A percentile compares a stretch with the other conserved stretches of the same genome.
Conservation (phyloP, 2,113 vertebrate genomes). For the Ammodytes dubius region DNA sequence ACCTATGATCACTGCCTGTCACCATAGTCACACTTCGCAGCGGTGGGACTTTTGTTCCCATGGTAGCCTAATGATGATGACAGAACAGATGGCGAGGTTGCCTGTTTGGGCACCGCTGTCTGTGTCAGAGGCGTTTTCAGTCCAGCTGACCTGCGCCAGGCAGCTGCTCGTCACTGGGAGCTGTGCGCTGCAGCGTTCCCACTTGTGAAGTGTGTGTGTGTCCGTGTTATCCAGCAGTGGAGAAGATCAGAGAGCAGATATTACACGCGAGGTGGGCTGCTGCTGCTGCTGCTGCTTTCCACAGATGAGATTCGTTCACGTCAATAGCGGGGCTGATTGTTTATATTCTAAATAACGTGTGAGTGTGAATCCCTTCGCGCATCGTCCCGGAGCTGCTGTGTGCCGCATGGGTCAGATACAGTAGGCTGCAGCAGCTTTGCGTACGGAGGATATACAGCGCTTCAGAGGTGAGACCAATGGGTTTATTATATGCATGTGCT, state of each 20-base stretch:
- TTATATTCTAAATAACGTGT: slow-evolving; percentile 6
- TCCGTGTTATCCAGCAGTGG: slow-evolving; percentile 8
- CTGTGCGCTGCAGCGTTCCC: slow-evolving; percentile 61
- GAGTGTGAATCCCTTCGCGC: neutral
- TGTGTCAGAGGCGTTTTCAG: slow-evolving; percentile 65
- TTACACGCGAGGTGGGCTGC: neutral
- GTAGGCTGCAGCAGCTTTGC: slow-evolving; percentile 57
- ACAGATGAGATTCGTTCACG: neutral
- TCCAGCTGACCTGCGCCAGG: slow-evolving; percentile 86
- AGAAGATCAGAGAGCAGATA: slow-evolving; percentile 10
- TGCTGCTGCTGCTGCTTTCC: neutral
- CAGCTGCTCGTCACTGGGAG: slow-evolving; percentile 83
- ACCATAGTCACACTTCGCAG: slow-evolving; percentile 23
- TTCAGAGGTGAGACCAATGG: slow-evolving; percentile 68
- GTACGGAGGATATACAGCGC: slow-evolving; percentile 44
- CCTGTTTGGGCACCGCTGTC: slow-evolving; percentile 59
- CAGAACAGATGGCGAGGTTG: slow-evolving; percentile 82
- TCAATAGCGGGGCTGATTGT: slow-evolving; percentile 1
- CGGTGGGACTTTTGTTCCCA: slow-evolving; percentile 69
- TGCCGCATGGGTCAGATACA: slow-evolving; percentile 58
- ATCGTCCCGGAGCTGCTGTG: slow-evolving; percentile 54
- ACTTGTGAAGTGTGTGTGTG: slow-evolving; percentile 22
- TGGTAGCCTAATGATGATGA: slow-evolving; percentile 38
- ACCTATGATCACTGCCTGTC: neutral
- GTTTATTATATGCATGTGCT: slow-evolving; percentile 36